These are phyloP conservation scores for Eupeodes latifasciatus DNA, from an alignment of 2,888 invertebrate species.

Conservation along the genomic window DNA sequence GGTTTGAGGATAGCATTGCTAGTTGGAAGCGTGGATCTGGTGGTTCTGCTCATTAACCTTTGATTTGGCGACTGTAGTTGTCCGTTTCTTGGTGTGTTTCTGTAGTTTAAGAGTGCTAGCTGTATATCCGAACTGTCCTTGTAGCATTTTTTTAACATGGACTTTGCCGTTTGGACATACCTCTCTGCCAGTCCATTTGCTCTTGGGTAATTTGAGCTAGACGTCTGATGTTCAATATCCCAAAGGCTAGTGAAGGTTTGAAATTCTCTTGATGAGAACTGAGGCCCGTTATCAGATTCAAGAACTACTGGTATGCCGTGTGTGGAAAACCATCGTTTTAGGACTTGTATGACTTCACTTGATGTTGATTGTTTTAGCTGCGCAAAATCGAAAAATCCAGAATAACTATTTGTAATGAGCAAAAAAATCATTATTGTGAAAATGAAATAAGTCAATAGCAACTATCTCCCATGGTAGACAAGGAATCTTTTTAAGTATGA, in stretches of 20 bases:
- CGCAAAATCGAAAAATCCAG: slow-evolving; percentile 58
- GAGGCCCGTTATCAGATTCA: slow-evolving; percentile 63
- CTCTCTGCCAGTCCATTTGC: slow-evolving; percentile 70
- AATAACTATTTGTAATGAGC: slow-evolving; percentile 54
- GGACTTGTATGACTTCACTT: slow-evolving; percentile 47
- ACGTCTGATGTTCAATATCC: slow-evolving; percentile 64
- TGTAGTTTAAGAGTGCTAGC: slow-evolving; percentile 56
- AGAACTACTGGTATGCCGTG: slow-evolving; percentile 64
- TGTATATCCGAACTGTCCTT: slow-evolving; percentile 64
- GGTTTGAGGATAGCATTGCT: slow-evolving; percentile 30
- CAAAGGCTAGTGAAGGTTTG: slow-evolving; percentile 52
- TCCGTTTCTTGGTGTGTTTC: slow-evolving; percentile 50
- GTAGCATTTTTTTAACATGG: slow-evolving; percentile 63
- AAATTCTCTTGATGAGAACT: slow-evolving; percentile 65
- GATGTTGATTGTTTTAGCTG: slow-evolving; percentile 63
- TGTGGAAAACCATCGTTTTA: slow-evolving; percentile 65
- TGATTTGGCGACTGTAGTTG: slow-evolving; percentile 63
- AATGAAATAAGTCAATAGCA: slow-evolving; percentile 27
- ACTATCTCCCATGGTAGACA: slow-evolving; percentile 44
- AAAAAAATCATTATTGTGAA: slow-evolving; percentile 39
- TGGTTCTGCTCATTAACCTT: slow-evolving; percentile 68
- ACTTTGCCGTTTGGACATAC: slow-evolving; percentile 69
- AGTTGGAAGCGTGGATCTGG: slow-evolving; percentile 58
- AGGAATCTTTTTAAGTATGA: slow-evolving; percentile 58
- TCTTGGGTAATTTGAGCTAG: slow-evolving; percentile 62